Percentiles rank a stretch among this genome's conserved stretches.
phyloP scores from a whole-genome alignment of 2,888 invertebrate genomes.

The Rotaria magnacalcarata region DNA sequence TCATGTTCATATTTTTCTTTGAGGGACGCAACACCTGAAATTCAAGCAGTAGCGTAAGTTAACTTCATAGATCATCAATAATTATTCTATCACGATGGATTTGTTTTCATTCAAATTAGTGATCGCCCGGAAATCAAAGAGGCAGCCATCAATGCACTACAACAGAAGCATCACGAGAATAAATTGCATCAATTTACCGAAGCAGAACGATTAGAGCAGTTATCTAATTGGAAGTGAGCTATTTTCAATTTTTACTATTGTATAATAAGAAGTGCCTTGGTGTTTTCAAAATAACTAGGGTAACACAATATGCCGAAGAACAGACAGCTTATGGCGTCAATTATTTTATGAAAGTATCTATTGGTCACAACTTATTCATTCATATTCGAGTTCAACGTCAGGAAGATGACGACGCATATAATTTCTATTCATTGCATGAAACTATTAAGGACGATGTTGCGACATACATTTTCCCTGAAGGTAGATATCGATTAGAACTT shows the following conservation, averaged over 20 bases:
- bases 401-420: background rate
- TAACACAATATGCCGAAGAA: background rate
- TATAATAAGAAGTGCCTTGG: no score
- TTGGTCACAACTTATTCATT: background rate
- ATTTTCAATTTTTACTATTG: no score
- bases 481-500: background rate
- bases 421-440: conserved; percentile 12
- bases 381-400: background rate
- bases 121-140: background rate
- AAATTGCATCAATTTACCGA: background rate
- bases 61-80: background rate
- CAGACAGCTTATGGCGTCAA: background rate
- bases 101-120: background rate
- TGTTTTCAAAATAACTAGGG: background rate
- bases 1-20: background rate
- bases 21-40: background rate
- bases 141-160: background rate
- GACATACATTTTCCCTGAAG: background rate
- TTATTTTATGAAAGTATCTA: conserved; percentile 1
- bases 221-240: background rate
- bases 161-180: background rate
- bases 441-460: background rate
- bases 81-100: background rate
- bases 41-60: background rate
- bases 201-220: background rate